These are phyloP conservation scores for Drosophila serrata DNA, from an alignment of 1,140 invertebrate species.

Conservation along the genomic window DNA sequence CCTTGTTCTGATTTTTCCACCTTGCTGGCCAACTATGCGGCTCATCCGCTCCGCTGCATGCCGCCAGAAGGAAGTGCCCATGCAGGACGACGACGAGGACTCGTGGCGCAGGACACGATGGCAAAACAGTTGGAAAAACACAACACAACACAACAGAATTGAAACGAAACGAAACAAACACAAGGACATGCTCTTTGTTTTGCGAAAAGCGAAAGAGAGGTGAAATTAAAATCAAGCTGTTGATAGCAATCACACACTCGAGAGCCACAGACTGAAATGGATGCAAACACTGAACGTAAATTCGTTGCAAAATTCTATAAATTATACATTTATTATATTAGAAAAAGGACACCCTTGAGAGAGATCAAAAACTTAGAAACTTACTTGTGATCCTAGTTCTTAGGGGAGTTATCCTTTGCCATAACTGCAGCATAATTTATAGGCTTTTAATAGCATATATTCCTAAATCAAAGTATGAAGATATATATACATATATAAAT, in stretches of 20 bases:
- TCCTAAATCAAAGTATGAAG: neutral
- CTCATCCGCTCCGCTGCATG: constrained; percentile 70
- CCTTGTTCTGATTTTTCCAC: constrained; percentile 73
- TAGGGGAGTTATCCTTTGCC: neutral
- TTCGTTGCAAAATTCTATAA: no score
- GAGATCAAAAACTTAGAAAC: neutral
- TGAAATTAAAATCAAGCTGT: constrained; percentile 82
- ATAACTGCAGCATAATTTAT: neutral
- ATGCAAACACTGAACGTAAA: constrained; percentile 18
- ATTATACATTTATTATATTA: neutral
- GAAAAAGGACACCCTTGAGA: neutral
- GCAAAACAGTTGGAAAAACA: constrained; percentile 49
- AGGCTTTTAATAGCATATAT: neutral
- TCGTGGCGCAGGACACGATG: constrained; percentile 46
- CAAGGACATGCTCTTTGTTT: constrained; percentile 36
- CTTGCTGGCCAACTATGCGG: constrained; percentile 78
- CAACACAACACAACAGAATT: neutral
- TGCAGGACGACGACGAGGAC: constrained; percentile 35
- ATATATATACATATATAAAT: no score
- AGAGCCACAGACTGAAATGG: constrained; percentile 50
- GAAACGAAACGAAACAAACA: constrained; percentile 19
- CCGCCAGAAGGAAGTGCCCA: constrained; percentile 65
- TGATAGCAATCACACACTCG: constrained; percentile 81
- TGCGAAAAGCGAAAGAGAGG: constrained; percentile 26
- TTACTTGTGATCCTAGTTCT: no score